Evolutionary conservation across 2,888 invertebrate genomes (phyloP), one percentile per base, ranked within the genome.

Genomic region (Aricia artaxerxes): DNA sequence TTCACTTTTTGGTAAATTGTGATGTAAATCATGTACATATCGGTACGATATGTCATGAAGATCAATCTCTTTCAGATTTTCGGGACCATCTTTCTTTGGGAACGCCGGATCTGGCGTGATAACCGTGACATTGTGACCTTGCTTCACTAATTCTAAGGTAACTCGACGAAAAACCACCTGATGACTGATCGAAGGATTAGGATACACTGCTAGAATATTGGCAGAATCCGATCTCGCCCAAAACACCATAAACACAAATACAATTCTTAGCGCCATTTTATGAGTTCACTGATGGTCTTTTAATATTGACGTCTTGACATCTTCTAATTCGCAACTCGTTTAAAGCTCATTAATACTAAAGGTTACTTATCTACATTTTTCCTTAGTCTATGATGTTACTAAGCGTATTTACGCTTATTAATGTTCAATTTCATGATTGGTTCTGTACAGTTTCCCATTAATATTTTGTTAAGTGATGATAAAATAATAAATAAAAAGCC

Each of bases 101-200:
- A 85, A 90, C 0, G 81, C 85, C 5, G 93, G 92, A 80, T 93
- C 84, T 57, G 94, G 79, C 0, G 94, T 92, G 0, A 93, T 82
- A 0, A 92, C 85, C 0, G 89, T 86, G 0, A 95, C 82, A 77
- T 94, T 87, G 79, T 95, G 94, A 1, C 94, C 95, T 24, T 89
- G 85, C 77, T 82, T 87, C 0, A 87, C 87, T n/a, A 95, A 83
- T 64, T 91, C 91, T 2, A 87, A 85, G 16, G 88, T 87, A 2
- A 94, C 80, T 3, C 88, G 85, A 13, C 89, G 85, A 77, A 88
- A 92, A 0, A 90, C 88, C 0, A 92, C 85, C 84, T 94, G 93
- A 80, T 94, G 94, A 79, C 93, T 94, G 57, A 92, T 88, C 0
- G 92, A 91, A 0, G 93, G 89, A 1, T 85, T 83, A 0, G 92